Base-by-base conservation (phyloP, 2,888 invertebrate genomes). In the Drosophila multiciliata region DNA sequence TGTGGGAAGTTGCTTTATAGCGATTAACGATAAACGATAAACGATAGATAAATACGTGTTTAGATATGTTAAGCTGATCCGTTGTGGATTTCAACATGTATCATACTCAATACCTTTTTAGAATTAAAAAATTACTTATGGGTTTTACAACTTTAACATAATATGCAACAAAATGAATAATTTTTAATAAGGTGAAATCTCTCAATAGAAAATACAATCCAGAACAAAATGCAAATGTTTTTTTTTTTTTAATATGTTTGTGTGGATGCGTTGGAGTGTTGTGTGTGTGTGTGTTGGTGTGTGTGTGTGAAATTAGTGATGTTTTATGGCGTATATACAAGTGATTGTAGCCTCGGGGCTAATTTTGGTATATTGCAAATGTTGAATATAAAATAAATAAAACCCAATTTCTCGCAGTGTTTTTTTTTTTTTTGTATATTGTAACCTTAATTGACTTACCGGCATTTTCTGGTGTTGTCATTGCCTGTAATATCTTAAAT, bases 401-500 rank as follows among this genome's bases (percentile, higher is more conserved):
- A 52, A 40, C 49, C 53, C 42, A 58, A 52, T 49, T 48, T 54
- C 26, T 45, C 20, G 33, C 38, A 61, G 49, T 60, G 52, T 66
- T 23, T 35, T 23, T 11, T 26, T 11, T 15, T 26, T 23, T 38
- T 23, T 11, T 9, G 32, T 11, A n/a, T 29, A 11, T 29, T 20
- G 12, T 26, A 36, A 29, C 35, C 38, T 29, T 64, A 62, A 53
- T 66, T 20, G 17, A 94, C 95, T 94, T 93, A 95, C 95, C 95
- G 92, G 94, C 94, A 90, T 94, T 94, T 90, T 95, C 95, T 66
- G 95, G 95, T 73, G 95, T 95, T 77, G 96, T 96, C 96, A 96
- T 96, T 59, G 96, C 96, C 93, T 97, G 97, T 65, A 97, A 93
- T 91, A 96, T 95, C 92, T 95, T 95, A 93, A 97, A 97, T 48